Evolutionary conservation across 92 coral and sea anemone genomes (phyloP), one percentile per base, ranked within the genome.

Genomic region (Phenganax stokvisi): DNA sequence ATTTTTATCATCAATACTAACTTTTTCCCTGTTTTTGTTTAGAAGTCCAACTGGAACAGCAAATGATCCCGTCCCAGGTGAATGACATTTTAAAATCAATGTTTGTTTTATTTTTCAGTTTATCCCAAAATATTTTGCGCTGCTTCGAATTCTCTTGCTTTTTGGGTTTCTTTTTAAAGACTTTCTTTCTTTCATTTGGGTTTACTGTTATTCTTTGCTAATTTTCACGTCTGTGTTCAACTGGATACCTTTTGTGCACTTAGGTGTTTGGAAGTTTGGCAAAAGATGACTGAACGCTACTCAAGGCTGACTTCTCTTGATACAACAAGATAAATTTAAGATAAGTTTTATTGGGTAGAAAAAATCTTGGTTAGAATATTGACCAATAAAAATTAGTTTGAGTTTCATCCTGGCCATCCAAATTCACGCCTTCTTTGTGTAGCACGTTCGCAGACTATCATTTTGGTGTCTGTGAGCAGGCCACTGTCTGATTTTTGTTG

Each of bases 11-110:
- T 27, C 76, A 58, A 78, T 30, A 3, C 12, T 30, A 20, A 7
- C 63, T 0, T 15, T 80, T 51, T 75, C 20, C 60, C 58, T 59
- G 9, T 65, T n/a, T 20, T 60, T 80, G 59, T 69, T 55, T 85
- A 94, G 98, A 94, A 82, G 85, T 92, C 60, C 92, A 90, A 77
- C 89, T 94, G 27, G 97, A 94, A 71, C 90, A 94, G 30, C 98
- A 91, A 75, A 71, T 88, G 25, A 86, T 94, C 30, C 98, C 98
- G 47, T 92, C 89, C 69, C 84, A 94, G 94, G 94, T 90, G 84
- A 20, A 80, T 83, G 17, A 28, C 5, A 12, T 59, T 47, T 78
- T 16, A 10, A 58, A 47, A 16, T 15, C 29, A 9, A n/a, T 15
- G n/a, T 59, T 11, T 30, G 74, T 27, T 30, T 10, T 12, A 6